Evolutionary conservation across 2,888 invertebrate species (phyloP).

Genomic region (Omphaloscelis lunosa): DNA sequence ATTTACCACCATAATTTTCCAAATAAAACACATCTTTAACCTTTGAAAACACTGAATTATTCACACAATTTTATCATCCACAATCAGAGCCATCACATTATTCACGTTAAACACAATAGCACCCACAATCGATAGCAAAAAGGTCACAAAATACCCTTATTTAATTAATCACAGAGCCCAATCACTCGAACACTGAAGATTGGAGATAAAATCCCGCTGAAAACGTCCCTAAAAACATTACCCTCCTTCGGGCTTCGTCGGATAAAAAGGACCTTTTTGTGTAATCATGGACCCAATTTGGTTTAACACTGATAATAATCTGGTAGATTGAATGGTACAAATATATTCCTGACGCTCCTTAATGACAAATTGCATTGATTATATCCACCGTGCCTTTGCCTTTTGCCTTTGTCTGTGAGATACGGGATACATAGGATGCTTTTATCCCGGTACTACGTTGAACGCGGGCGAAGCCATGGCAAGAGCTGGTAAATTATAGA

Average conservation of each 20-base stretch:
- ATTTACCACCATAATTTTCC: not conserved
- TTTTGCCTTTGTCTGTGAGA: too few relatives aligned
- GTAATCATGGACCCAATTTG: constrained; percentile 41
- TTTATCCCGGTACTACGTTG: too few relatives aligned
- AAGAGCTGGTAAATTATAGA: too few relatives aligned
- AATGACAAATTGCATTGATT: not conserved
- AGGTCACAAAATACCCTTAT: constrained; percentile 48
- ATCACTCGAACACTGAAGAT: constrained; percentile 42
- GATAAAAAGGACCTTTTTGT: constrained; percentile 27
- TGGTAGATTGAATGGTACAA: not conserved
- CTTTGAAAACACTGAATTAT: constrained; percentile 25
- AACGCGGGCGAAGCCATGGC: too few relatives aligned
- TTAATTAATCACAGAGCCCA: constrained; percentile 48
- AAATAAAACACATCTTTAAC: not conserved
- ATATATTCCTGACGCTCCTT: not conserved
- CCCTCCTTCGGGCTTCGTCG: not conserved
- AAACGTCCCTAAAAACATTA: constrained; percentile 41
- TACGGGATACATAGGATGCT: too few relatives aligned
- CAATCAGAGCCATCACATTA: constrained; percentile 24
- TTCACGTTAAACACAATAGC: constrained; percentile 20
- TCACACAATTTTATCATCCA: constrained; percentile 7
- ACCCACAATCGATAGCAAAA: constrained; percentile 32
- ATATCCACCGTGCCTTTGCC: not conserved
- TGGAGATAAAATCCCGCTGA: constrained; percentile 39
- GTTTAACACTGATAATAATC: constrained; percentile 43